Evolutionary conservation across 2,888 invertebrate genomes (phyloP), one percentile per base, ranked within the genome.

Genomic region (Prionchulus punctatus): DNA sequence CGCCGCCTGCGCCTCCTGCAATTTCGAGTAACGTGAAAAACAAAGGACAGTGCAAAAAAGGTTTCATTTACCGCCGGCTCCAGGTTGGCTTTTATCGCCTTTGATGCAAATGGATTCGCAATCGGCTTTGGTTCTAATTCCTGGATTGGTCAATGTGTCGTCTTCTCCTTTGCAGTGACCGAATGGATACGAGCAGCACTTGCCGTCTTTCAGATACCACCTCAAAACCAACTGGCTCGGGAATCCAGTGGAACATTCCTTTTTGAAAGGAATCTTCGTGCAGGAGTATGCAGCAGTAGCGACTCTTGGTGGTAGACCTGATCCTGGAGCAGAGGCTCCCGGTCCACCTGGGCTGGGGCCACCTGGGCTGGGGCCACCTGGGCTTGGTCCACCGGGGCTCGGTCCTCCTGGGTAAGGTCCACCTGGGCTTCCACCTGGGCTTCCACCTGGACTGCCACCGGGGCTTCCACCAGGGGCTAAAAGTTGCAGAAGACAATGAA

Each of bases 151-250:
- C 28, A 28, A 15, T 3, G 27, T 26, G 28, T 49, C 50, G 21
- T 49, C 50, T 28, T 49, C 50, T 28, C 50, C 50, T 28, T 49
- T 49, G 21, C 50, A 49, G 28, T 49, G 50, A 4, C 50, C 50
- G 30, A 49, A 49, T 30, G 50, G 50, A 30, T 49, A 49, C 12
- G 50, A 49, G 21, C 50, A 49, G 30, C 50, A 49, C 23, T 28
- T 49, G 50, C 50, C 50, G 27, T 49, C 50, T 28, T 49, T 49
- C 23, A 49, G 23, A 30, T 49, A 49, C 50, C 50, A 49, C 21
- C 50, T 26, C 12, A 49, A 21, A 4, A 30, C 30, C 4, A 49
- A 23, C 30, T 49, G 50, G 23, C 50, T 49, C 28, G 50, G 50
- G 12, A 49, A 49, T 3, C 50, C 50, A 7, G 50, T 49, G 7